These are phyloP conservation scores for Meriones unguiculatus DNA, from an alignment of 2,113 vertebrate species.

Conservation along the genomic window DNA sequence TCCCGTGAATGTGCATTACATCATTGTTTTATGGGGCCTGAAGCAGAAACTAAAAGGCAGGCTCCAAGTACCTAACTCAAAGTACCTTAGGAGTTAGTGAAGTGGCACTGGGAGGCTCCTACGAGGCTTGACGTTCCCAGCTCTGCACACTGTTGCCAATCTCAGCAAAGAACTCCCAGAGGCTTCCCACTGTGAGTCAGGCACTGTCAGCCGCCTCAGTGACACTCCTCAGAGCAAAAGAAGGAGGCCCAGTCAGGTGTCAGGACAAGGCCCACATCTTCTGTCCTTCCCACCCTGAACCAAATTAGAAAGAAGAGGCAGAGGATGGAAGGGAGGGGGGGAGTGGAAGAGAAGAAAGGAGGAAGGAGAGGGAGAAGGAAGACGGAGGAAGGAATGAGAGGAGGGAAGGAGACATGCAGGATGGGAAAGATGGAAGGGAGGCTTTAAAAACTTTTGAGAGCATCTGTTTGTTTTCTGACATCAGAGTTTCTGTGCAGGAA, in stretches of 20 bases:
- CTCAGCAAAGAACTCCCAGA: background rate
- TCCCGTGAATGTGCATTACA: background rate
- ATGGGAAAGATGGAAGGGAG: background rate
- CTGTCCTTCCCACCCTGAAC: background rate
- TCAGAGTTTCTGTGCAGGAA: background rate
- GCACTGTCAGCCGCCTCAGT: background rate
- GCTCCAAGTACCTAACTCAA: background rate
- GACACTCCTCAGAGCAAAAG: background rate
- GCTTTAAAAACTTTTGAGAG: background rate
- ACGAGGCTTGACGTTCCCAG: background rate
- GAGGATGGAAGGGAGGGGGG: background rate
- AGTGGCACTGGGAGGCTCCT: background rate
- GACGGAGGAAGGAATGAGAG: background rate
- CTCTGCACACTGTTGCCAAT: background rate
- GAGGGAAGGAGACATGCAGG: background rate
- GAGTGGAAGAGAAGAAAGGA: too few species aligned
- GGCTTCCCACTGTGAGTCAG: background rate
- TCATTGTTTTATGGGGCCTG: background rate
- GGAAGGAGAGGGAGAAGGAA: too few species aligned
- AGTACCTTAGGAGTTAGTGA: background rate
- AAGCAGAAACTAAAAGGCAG: background rate
- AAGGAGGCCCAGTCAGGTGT: background rate
- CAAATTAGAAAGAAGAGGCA: background rate
- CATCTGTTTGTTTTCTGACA: background rate
- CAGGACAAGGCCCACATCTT: background rate